Conservation (phyloP, 2,113 vertebrate species). For the Mirza zaza region DNA sequence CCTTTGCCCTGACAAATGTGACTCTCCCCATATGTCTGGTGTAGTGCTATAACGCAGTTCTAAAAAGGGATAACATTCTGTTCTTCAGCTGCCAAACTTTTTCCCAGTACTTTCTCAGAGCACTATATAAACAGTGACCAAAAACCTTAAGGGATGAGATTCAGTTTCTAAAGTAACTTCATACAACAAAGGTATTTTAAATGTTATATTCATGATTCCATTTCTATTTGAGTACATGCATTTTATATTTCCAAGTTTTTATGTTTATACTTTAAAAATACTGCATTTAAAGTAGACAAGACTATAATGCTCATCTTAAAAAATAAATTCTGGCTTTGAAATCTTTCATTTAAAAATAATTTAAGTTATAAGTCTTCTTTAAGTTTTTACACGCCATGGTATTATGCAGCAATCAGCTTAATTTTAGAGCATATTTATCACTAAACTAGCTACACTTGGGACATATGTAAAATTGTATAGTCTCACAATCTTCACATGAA, state of each 20-base stretch:
- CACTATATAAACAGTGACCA: not conserved
- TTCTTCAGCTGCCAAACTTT: not conserved
- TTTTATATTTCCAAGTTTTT: constrained; percentile 19
- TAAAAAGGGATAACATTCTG: not conserved
- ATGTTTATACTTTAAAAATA: not conserved
- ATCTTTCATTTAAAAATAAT: constrained; percentile 45
- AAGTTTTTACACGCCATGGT: not conserved
- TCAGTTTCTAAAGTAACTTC: not conserved
- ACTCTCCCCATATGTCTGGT: not conserved
- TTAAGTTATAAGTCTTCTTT: not conserved
- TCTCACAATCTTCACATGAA: not conserved
- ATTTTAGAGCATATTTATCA: not conserved
- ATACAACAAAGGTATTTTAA: not conserved
- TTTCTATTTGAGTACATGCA: not conserved
- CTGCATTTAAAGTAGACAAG: not conserved
- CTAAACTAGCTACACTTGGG: not conserved
- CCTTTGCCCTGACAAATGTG: constrained; percentile 30
- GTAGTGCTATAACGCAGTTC: not conserved
- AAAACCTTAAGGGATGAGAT: not conserved
- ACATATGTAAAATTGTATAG: not conserved
- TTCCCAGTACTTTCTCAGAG: not conserved
- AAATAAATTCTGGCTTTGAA: not conserved
- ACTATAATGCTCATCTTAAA: not conserved
- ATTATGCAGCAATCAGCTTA: not conserved
- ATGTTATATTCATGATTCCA: not conserved